Conservation (phyloP, 2,888 invertebrate species). For the Drosophila emarginata region DNA sequence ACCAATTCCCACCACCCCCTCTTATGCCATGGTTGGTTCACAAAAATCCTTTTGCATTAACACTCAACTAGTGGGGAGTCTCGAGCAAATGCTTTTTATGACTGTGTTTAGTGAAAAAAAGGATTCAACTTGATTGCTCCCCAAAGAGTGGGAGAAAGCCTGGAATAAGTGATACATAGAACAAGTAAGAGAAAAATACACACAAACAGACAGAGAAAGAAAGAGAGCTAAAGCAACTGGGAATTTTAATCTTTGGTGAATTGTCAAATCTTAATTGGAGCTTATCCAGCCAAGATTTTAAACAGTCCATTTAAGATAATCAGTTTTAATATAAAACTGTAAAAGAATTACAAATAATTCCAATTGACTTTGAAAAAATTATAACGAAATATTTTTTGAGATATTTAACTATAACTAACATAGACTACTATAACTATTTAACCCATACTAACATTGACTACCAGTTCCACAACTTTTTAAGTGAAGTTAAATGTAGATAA, state of each 20-base stretch:
- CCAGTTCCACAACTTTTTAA: no score
- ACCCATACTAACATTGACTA: no score
- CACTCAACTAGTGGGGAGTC: slow-evolving; percentile 70
- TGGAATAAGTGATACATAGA: not conserved
- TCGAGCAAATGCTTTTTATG: slow-evolving; percentile 67
- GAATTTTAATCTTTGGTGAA: slow-evolving; percentile 23
- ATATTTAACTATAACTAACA: no score
- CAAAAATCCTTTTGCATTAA: slow-evolving; percentile 58
- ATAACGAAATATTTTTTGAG: no score
- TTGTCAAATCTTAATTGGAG: slow-evolving; percentile 4
- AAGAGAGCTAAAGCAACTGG: not conserved
- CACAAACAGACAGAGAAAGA: not conserved
- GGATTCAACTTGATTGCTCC: slow-evolving; percentile 71
- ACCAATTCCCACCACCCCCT: not conserved
- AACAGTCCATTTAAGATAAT: slow-evolving; percentile 33
- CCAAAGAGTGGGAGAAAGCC: slow-evolving; percentile 39
- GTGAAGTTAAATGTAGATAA: no score
- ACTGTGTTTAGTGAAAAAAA: slow-evolving; percentile 72
- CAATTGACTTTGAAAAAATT: no score
- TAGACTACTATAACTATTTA: no score
- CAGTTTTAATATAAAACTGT: slow-evolving; percentile 5
- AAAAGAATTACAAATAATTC: not conserved
- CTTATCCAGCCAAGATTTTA: slow-evolving; percentile 27
- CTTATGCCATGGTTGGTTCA: not conserved
- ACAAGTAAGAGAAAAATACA: not conserved